Conservation (phyloP, 2,888 invertebrate species). For the Dimorphilus gyrociliatus region DNA sequence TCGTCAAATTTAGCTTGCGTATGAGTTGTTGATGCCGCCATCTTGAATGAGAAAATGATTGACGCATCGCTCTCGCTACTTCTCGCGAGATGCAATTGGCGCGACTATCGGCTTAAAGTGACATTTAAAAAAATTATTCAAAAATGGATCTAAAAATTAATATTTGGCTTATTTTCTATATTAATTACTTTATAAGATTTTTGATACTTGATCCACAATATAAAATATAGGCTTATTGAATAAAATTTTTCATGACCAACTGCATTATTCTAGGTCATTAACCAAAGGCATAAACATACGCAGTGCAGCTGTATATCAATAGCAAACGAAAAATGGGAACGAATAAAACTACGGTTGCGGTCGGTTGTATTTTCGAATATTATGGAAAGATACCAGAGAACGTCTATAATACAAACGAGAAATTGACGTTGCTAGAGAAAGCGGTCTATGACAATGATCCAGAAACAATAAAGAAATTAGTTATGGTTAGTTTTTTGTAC, state of each 20-base stretch:
- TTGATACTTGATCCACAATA: no score
- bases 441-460: constrained; percentile 11
- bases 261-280: no score
- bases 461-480: constrained; percentile 6
- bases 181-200: no score
- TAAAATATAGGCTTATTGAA: no score
- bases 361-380: constrained; percentile 13
- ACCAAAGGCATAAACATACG: no score
- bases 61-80: constrained; percentile 9
- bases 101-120: no score
- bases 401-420: constrained; percentile 6
- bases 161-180: no score
- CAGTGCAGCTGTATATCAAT: neutral
- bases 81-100: no score
- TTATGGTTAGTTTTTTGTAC: constrained; percentile 7
- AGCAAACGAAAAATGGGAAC: constrained; percentile 1
- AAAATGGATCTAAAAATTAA: no score
- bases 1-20: constrained; percentile 98
- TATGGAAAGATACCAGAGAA: constrained; percentile 11
- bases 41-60: constrained; percentile 31
- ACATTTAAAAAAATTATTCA: no score
- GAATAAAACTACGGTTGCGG: no score
- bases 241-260: no score
- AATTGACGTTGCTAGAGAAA: constrained; percentile 11
- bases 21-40: constrained; percentile 46